Base-by-base conservation (phyloP, 2,888 invertebrate genomes). In the Cerastis rubricosa region DNA sequence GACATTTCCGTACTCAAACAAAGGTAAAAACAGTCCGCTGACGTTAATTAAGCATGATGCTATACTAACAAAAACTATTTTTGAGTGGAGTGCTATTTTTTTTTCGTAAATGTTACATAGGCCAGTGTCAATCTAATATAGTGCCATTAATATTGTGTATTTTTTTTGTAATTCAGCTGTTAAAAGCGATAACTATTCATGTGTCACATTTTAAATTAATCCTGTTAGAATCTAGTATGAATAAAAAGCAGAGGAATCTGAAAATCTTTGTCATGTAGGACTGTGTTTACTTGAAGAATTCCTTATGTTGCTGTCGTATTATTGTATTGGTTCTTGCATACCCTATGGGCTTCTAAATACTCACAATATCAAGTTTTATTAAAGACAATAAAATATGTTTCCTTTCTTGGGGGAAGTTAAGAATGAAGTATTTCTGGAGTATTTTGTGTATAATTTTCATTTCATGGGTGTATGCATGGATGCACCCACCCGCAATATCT, bases 21-120 rank as follows among this genome's bases (percentile, higher is more conserved):
- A 91, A 93, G 92, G 93, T 92, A 93, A 92, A 90, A 89, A 83
- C 87, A 80, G 83, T 76, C 77, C 64, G 84, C 85, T 88, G 87
- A 89, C 86, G 88, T 86, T 87, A 88, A 83, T 87, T 85, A 81
- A 76, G 87, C 89, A 90, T 89, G 89, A 82, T 86, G 76, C 78
- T 85, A 45, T 69, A 74, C 82, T 85, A 87, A 84, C 81, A 85
- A 85, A 83, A 74, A 78, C 71, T 87, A 84, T 84, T 81, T 82
- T 82, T 40, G 78, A 79, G 22, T 68, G 65, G 54, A 67, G 57
- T 76, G 57, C 64, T 73, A 66, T 43, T 40, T 76, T 81, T 76
- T 76, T 82, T 70, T 73, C n/a, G 8, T 49, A 61, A 47, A 68
- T 59, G 12, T 12, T 67, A 29, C 35, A 61, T 65, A 67, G 68